phyloP scores from a whole-genome alignment of 2,888 invertebrate species.

The Megamerina dolium region DNA sequence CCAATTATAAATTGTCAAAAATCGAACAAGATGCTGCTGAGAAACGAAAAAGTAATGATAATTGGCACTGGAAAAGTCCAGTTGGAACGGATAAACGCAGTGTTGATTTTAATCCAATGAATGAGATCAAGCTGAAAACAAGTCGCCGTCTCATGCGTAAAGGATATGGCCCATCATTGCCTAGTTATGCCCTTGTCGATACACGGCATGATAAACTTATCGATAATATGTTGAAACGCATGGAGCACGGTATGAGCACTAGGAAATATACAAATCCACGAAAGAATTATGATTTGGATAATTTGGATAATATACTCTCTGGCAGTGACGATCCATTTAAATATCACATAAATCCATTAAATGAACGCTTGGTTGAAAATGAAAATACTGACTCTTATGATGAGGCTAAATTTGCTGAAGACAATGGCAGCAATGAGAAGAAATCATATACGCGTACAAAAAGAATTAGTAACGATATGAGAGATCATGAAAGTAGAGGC shows the following conservation, averaged over 20 bases:
- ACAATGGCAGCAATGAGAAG: neutral
- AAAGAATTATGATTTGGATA: neutral
- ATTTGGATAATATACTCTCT: neutral
- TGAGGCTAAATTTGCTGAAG: neutral
- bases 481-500: neutral
- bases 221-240: constrained; percentile 24
- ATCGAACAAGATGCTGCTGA: constrained; percentile 44
- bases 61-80: constrained; percentile 6
- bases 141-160: constrained; percentile 38
- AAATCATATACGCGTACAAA: too few species aligned
- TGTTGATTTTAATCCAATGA: constrained; percentile 32
- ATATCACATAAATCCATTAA: too few species aligned
- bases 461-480: too few species aligned
- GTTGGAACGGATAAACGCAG: constrained; percentile 20
- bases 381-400: neutral
- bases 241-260: constrained; percentile 15
- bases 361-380: neutral
- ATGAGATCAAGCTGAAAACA: constrained; percentile 42
- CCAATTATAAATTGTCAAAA: constrained; percentile 48
- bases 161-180: constrained; percentile 39
- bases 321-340: neutral
- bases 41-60: constrained; percentile 4
- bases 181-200: constrained; percentile 34
- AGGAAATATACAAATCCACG: neutral
- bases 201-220: constrained; percentile 21